Percentiles rank a stretch among this genome's conserved stretches.
Evolutionary conservation across 2,888 invertebrate genomes (phyloP).

Genomic region (Amblyjoppa fuscipennis): DNA sequence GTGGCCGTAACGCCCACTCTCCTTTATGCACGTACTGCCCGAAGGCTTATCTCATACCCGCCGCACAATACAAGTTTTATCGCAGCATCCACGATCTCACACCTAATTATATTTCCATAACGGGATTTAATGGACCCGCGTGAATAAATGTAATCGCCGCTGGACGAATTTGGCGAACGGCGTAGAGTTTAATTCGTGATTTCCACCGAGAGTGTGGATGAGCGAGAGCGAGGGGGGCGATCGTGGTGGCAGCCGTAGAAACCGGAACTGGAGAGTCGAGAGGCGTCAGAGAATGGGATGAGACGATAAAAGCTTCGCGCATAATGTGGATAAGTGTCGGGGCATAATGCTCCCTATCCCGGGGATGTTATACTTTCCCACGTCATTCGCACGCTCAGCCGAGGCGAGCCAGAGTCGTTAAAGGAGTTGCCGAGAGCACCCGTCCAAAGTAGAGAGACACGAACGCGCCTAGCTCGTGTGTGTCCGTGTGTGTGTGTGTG

Average conservation of each 20-base stretch:
- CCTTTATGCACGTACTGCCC: neutral
- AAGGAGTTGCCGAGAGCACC: constrained; percentile 51
- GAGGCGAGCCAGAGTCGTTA: constrained; percentile 55
- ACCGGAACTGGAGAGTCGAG: constrained; percentile 56
- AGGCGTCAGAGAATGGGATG: constrained; percentile 47
- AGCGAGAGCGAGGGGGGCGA: neutral
- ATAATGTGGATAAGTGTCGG: constrained; percentile 68
- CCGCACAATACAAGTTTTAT: neutral
- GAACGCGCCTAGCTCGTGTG: neutral
- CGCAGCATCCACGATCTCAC: neutral
- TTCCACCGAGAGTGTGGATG: constrained; percentile 28
- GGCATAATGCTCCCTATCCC: constrained; percentile 65
- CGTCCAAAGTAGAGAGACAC: constrained; percentile 13
- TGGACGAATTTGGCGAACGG: constrained; percentile 37
- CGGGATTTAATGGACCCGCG: constrained; percentile 48
- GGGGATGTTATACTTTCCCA: constrained; percentile 64
- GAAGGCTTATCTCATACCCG: neutral
- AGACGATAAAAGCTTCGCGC: constrained; percentile 67
- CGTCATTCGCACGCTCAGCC: constrained; percentile 59
- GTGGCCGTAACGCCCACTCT: neutral
- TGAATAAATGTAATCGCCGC: constrained; percentile 51
- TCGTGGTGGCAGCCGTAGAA: constrained; percentile 4
- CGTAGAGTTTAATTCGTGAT: constrained; percentile 49
- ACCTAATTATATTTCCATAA: constrained; percentile 43
- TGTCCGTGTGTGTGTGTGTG: neutral